phyloP scores from a whole-genome alignment of 2,797 vertebrate genomes.

The Acanthurus lineatus region DNA sequence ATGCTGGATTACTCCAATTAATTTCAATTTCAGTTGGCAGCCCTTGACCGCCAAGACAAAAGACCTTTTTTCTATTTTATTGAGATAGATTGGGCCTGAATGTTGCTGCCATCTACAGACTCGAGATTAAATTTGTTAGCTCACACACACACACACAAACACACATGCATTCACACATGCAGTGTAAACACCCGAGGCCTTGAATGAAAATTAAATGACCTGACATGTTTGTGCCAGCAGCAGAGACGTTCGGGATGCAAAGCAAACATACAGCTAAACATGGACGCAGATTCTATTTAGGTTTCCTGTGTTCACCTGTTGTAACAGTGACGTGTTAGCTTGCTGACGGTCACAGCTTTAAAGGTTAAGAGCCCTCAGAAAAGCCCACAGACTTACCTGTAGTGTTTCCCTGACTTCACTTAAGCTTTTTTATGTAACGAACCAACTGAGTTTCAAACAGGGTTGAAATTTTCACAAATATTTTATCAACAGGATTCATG shows the following conservation, averaged over 20 bases:
- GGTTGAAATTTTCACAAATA: no score
- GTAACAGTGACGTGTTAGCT: slow-evolving; percentile 14
- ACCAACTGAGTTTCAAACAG: not conserved
- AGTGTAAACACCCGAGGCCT: slow-evolving; percentile 51
- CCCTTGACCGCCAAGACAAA: slow-evolving; percentile 65
- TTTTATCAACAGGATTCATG: no score
- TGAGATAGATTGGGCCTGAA: slow-evolving; percentile 69
- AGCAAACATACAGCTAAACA: slow-evolving; percentile 20
- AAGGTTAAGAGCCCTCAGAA: not conserved
- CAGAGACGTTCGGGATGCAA: slow-evolving; percentile 29
- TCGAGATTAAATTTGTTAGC: slow-evolving; percentile 54
- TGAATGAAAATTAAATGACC: slow-evolving; percentile 54
- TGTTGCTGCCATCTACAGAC: slow-evolving; percentile 80
- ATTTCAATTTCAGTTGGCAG: slow-evolving; percentile 69
- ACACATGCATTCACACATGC: not conserved
- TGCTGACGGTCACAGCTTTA: slow-evolving; percentile 5
- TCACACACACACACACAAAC: slow-evolving; percentile 10
- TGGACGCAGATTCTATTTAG: slow-evolving; percentile 29
- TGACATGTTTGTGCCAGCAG: slow-evolving; percentile 35
- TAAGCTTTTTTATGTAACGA: not conserved
- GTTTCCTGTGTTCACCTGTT: slow-evolving; percentile 25
- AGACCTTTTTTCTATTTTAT: slow-evolving; percentile 47
- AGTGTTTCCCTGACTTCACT: not conserved
- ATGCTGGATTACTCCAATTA: slow-evolving; percentile 62
- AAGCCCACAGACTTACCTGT: slow-evolving; percentile 12